A percentile compares a stretch with the other conserved stretches of the same genome.
These are phyloP conservation scores for Peromyscus melanophrys DNA, from an alignment of 2,797 vertebrate species.

Conservation along the genomic window DNA sequence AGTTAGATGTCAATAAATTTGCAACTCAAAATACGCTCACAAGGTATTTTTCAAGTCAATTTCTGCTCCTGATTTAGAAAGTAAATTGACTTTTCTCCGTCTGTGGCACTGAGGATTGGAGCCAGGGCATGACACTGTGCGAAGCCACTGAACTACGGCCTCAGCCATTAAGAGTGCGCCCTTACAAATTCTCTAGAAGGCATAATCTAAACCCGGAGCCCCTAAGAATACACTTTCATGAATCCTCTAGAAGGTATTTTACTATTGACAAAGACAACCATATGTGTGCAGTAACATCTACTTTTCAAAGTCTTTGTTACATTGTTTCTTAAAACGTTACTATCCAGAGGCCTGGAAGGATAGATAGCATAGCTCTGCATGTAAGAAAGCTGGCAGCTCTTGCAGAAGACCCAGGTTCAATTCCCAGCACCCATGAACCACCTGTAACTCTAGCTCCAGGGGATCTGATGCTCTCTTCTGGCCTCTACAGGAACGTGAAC, in stretches of 20 bases:
- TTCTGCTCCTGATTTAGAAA: slow-evolving; percentile 62
- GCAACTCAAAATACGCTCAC: not conserved
- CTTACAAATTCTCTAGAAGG: not conserved
- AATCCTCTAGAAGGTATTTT: not conserved
- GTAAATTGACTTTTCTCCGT: slow-evolving; percentile 39
- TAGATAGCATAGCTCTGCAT: not conserved
- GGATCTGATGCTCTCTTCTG: not conserved
- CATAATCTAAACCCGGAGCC: not conserved
- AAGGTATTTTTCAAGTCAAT: slow-evolving; percentile 34
- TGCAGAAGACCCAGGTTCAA: not conserved
- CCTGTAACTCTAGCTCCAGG: not conserved
- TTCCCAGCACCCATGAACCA: not conserved
- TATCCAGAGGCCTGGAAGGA: not conserved
- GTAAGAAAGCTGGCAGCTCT: not conserved
- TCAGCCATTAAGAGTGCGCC: not conserved
- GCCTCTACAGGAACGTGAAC: not conserved
- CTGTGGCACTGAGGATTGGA: not conserved
- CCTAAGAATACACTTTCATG: slow-evolving; percentile 1
- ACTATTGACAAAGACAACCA: not conserved
- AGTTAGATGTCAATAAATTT: slow-evolving; percentile 67
- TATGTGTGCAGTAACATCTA: not conserved
- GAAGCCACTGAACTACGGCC: not conserved
- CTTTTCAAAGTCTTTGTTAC: not conserved
- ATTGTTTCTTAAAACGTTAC: slow-evolving; percentile 37
- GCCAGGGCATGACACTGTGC: not conserved